Evolutionary conservation across 2,888 invertebrate genomes (phyloP).

Genomic region (Drosophila dives): DNA sequence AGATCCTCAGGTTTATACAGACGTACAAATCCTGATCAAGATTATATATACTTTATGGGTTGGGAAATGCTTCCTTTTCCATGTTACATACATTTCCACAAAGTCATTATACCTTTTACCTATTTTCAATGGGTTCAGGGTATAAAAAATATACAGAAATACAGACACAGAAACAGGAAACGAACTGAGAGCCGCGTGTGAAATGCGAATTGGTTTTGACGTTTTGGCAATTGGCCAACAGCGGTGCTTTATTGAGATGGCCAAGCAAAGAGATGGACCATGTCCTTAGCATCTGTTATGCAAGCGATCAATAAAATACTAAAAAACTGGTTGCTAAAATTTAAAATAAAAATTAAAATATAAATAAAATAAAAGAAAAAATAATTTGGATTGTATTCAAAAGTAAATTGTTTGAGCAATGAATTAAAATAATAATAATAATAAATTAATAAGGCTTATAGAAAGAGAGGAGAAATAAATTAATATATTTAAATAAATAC

Average conservation of each 20-base stretch:
- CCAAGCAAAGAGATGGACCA: neutral
- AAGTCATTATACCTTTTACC: no score
- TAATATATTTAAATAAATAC: neutral
- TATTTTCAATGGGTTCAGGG: no score
- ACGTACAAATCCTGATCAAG: no score
- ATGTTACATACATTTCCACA: no score
- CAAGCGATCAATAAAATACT: constrained; percentile 19
- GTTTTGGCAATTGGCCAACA: constrained; percentile 83
- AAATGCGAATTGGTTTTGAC: constrained; percentile 81
- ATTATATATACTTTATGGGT: no score
- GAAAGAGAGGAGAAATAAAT: neutral
- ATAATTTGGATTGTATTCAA: neutral
- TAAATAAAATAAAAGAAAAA: neutral
- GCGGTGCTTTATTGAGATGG: constrained; percentile 21
- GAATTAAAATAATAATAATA: no score
- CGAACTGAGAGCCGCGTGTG: constrained; percentile 61
- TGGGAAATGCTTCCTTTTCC: no score
- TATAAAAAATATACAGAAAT: constrained; percentile 3
- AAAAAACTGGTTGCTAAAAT: neutral
- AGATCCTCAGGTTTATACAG: no score
- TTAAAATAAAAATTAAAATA: neutral
- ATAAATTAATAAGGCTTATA: neutral
- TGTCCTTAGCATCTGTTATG: constrained; percentile 22
- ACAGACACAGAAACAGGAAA: constrained; percentile 15
- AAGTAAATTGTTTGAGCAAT: no score